Base-by-base conservation (phyloP, 2,797 vertebrate genomes). In the Pogoniulus pusillus region DNA sequence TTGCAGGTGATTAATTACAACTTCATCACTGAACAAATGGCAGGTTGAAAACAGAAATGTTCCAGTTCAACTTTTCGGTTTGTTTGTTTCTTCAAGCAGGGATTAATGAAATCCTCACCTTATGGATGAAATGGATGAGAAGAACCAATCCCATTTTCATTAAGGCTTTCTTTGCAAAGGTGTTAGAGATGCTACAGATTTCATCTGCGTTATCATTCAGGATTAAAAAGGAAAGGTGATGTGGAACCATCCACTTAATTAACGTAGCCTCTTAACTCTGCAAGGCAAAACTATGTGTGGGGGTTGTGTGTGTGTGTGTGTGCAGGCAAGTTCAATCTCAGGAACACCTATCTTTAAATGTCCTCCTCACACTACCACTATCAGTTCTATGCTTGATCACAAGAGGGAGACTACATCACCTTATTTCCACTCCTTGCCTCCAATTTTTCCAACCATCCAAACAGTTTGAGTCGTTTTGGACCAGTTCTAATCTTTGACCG, bases 101-200 rank as follows among this genome's bases (percentile, higher is more conserved):
- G 68, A 78, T 92, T 90, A 88, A 90, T 87, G 86, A 89, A 89
- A 82, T 88, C 70, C 86, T 82, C 65, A 90, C 16, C 7, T 87
- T 73, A 87, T 29, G 23, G 37, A 80, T 82, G 18, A 96, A 93
- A 86, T 19, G 39, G 34, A 87, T 78, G 49, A 90, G 22, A 93
- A 69, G 45, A 77, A 83, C 41, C 91, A 91, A 91, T 87, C 39
- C 32, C 59, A 26, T 62, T 89, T 93, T 75, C 41, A 77, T 81
- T 85, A 94, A 95, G 89, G 91, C 86, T 95, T 96, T 94, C 43
- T 74, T 90, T 93, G 73, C 73, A 96, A 85, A 93, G 82, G 47
- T 92, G 71, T 92, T 82, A 95, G 87, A 94, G 72, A 62, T 85
- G 59, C 59, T 95, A 86, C 51, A 89, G 94, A 90, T 62, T 87